Conservation (phyloP, 2,797 vertebrate species). For the Octomys mimax region DNA sequence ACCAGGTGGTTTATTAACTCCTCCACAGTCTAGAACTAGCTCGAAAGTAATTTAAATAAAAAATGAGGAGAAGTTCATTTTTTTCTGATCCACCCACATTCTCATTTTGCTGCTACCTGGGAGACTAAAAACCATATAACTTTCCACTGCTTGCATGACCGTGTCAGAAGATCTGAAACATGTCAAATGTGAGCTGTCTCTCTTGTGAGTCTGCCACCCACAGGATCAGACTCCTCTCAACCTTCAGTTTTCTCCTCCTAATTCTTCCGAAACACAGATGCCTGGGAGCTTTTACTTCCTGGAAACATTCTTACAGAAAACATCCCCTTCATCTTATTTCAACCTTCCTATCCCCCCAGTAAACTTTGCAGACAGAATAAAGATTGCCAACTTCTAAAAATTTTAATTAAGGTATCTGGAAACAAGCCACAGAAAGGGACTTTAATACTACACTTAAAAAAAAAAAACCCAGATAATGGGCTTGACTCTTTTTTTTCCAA, state of each 20-base stretch:
- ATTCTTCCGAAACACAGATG: conserved; percentile 71
- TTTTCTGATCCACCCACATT: conserved; percentile 75
- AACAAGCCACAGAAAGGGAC: conserved; percentile 70
- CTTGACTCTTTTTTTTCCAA: conserved; percentile 80
- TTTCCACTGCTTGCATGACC: conserved; percentile 80
- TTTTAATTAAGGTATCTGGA: conserved; percentile 72
- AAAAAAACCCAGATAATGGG: conserved; percentile 72
- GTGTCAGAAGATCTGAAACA: conserved; percentile 81
- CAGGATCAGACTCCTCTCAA: conserved; percentile 51
- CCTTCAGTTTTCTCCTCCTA: conserved; percentile 53
- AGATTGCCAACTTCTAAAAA: conserved; percentile 62
- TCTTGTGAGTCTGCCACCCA: conserved; percentile 68
- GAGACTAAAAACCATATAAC: conserved; percentile 85
- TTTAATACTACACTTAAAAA: conserved; percentile 81
- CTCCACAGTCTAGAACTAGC: conserved; percentile 74
- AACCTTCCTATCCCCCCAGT: not conserved
- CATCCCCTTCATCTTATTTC: conserved; percentile 57
- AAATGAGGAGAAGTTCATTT: conserved; percentile 69
- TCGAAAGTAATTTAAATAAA: conserved; percentile 78
- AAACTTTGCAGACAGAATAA: conserved; percentile 51
- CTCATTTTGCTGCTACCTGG: conserved; percentile 72
- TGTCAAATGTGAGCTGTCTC: conserved; percentile 64
- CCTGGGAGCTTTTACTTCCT: conserved; percentile 57
- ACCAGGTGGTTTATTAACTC: conserved; percentile 29
- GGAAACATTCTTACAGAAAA: conserved; percentile 63